Conservation (phyloP, 2,888 invertebrate species). For the Biston stratarius region DNA sequence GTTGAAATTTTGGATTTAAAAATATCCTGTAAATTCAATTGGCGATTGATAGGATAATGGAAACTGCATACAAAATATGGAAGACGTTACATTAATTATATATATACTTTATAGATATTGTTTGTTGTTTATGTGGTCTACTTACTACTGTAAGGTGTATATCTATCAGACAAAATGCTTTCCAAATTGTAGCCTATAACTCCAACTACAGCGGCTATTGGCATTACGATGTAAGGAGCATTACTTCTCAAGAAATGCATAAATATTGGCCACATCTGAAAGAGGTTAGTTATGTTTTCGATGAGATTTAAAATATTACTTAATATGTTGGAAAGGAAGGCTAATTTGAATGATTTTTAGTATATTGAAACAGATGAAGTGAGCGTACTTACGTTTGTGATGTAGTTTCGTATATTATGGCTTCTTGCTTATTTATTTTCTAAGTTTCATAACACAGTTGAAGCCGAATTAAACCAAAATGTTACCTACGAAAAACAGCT, state of each 20-base stretch:
- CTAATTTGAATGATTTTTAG: not conserved
- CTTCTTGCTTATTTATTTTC: not conserved
- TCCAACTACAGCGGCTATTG: constrained; percentile 93
- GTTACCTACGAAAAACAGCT: not conserved
- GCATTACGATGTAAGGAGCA: constrained; percentile 92
- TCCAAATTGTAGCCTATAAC: constrained; percentile 95
- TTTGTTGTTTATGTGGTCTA: constrained; percentile 37
- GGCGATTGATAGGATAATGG: not conserved
- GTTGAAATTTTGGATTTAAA: too few species aligned
- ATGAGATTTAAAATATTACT: not conserved
- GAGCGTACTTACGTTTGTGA: not conserved
- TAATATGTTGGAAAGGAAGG: not conserved
- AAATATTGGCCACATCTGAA: constrained; percentile 92
- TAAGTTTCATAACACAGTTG: not conserved
- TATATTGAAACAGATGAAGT: not conserved
- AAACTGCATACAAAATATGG: not conserved
- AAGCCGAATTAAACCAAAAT: not conserved
- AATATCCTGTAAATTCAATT: too few species aligned
- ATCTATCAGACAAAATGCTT: constrained; percentile 89
- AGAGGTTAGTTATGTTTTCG: constrained; percentile 21
- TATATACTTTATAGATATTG: not conserved
- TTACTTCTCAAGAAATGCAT: constrained; percentile 89
- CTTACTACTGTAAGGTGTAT: constrained; percentile 91
- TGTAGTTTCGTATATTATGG: not conserved
- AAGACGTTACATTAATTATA: not conserved